Conservation (phyloP, 2,888 invertebrate species). For the Aelia acuminata region DNA sequence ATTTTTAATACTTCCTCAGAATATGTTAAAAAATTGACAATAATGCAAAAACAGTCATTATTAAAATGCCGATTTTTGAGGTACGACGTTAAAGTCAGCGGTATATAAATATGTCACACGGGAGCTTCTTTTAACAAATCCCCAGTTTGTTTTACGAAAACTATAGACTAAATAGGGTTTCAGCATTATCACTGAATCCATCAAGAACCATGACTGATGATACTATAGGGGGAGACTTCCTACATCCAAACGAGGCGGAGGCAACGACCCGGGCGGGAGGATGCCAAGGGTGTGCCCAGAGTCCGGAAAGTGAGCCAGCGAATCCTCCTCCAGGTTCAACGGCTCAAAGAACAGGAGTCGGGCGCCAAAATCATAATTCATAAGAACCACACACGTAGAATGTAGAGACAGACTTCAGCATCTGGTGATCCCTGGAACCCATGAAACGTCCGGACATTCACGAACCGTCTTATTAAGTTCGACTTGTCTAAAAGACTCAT, state of each 20-base stretch:
- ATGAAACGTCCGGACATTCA: background rate
- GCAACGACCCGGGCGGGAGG: background rate
- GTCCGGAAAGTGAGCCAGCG: constrained; percentile 18
- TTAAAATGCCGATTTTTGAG: too few relatives aligned
- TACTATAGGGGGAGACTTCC: background rate
- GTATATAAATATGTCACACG: too few relatives aligned
- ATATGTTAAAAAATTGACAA: too few relatives aligned
- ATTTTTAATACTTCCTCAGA: too few relatives aligned
- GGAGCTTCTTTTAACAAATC: too few relatives aligned
- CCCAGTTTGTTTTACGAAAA: background rate
- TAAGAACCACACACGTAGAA: background rate
- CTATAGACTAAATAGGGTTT: too few relatives aligned
- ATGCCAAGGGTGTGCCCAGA: background rate
- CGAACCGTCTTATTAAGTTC: background rate
- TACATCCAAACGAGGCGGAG: background rate
- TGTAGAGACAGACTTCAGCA: background rate
- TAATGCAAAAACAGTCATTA: too few relatives aligned
- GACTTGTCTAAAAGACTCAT: too few relatives aligned
- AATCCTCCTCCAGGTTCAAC: background rate
- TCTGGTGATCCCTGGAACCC: background rate
- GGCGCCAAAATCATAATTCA: background rate
- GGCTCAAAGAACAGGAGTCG: background rate
- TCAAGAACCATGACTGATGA: background rate
- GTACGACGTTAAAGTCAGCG: too few relatives aligned
- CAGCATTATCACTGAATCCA: background rate